A percentile compares a stretch with the other conserved stretches of the same genome.
These are phyloP conservation scores for Amphiprion ocellaris DNA, from an alignment of 2,113 vertebrate species.

Conservation along the genomic window DNA sequence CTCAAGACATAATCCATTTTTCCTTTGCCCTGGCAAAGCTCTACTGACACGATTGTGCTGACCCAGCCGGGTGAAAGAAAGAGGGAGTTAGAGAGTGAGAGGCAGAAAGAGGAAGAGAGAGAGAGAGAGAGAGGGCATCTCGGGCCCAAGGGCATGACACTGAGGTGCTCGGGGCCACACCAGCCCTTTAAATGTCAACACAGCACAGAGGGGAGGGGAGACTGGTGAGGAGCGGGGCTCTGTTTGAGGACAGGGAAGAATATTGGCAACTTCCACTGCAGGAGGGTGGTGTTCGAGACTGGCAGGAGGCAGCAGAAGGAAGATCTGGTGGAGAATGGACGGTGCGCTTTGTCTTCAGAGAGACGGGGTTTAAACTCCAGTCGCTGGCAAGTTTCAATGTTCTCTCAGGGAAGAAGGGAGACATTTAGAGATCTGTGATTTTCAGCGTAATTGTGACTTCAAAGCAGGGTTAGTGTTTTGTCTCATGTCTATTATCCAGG, in stretches of 20 bases:
- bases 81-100: constrained; percentile 52
- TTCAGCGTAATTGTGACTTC: constrained; percentile 49
- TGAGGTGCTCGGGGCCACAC: constrained; percentile 79
- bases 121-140: constrained; percentile 73
- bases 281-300: constrained; percentile 25
- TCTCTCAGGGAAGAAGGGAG: constrained; percentile 24
- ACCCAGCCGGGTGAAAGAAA: constrained; percentile 66
- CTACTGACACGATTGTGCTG: constrained; percentile 70
- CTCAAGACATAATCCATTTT: constrained; percentile 73
- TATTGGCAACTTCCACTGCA: constrained; percentile 59
- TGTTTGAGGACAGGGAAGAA: constrained; percentile 53
- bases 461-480: constrained; percentile 45
- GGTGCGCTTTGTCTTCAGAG: constrained; percentile 45
- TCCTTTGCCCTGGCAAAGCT: constrained; percentile 64
- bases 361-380: constrained; percentile 35
- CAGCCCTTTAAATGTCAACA: constrained; percentile 88
- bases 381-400: constrained; percentile 26
- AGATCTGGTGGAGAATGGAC: constrained; percentile 19
- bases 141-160: constrained; percentile 83
- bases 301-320: constrained; percentile 22
- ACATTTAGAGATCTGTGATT: constrained; percentile 49
- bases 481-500: constrained; percentile 52
- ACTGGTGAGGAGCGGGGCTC: constrained; percentile 40
- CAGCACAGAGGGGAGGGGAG: constrained; percentile 58
- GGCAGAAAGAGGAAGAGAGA: constrained; percentile 32